These are phyloP conservation scores for Oostethus manadensis DNA, from an alignment of 2,113 vertebrate species.

Conservation along the genomic window DNA sequence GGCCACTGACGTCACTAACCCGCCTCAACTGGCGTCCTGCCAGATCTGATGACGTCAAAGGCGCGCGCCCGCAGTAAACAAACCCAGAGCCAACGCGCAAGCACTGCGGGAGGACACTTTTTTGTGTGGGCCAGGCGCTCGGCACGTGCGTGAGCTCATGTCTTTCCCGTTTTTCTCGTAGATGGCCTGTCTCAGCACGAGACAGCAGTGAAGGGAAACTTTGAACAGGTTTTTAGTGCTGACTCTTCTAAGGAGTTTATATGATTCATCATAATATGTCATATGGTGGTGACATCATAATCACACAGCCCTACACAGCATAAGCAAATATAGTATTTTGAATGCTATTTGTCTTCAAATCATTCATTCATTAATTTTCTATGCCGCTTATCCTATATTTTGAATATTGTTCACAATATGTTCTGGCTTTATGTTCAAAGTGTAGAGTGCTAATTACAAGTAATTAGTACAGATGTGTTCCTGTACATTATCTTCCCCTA, in stretches of 20 bases:
- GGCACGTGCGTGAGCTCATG: slow-evolving; percentile 9
- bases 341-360: too few species aligned
- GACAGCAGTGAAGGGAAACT: background rate
- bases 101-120: slow-evolving; percentile 22
- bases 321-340: too few species aligned
- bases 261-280: background rate
- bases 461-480: too few species aligned
- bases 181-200: background rate
- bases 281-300: background rate
- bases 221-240: background rate
- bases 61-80: background rate
- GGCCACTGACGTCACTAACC: slow-evolving; percentile 41
- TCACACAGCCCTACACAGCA: too few species aligned
- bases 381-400: too few species aligned
- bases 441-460: too few species aligned
- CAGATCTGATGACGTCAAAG: slow-evolving; percentile 57
- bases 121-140: background rate
- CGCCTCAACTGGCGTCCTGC: slow-evolving; percentile 50
- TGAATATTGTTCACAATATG: too few species aligned
- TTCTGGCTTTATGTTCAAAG: too few species aligned
- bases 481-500: too few species aligned
- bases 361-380: too few species aligned
- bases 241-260: background rate
- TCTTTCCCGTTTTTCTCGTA: background rate
- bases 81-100: background rate